A percentile compares a stretch with the other conserved stretches of the same genome.
Conservation (phyloP, 2,888 invertebrate genomes). For the Isoperla grammatica region DNA sequence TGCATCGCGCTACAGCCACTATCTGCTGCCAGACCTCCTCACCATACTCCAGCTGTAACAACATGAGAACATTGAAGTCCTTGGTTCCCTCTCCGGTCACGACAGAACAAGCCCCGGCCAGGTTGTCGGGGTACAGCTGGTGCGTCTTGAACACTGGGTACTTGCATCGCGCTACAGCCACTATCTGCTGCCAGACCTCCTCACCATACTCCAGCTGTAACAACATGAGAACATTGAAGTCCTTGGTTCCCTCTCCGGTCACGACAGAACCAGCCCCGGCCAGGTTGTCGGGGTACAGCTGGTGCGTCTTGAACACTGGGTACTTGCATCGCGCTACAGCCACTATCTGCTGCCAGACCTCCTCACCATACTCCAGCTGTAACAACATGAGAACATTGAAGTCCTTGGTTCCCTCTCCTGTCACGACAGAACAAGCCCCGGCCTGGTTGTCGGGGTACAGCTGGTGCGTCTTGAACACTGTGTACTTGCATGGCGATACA, state of each 20-base stretch:
- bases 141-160: constrained; percentile 74
- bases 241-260: constrained; percentile 55
- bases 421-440: constrained; percentile 60
- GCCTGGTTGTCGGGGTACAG: constrained; percentile 76
- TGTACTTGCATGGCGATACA: constrained; percentile 63
- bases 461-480: constrained; percentile 76
- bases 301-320: constrained; percentile 73
- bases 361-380: constrained; percentile 73
- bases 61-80: too few relatives aligned
- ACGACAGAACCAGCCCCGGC: constrained; percentile 67
- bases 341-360: constrained; percentile 67
- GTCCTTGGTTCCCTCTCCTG: constrained; percentile 58
- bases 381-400: too few relatives aligned
- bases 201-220: constrained; percentile 73
- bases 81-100: constrained; percentile 54
- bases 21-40: constrained; percentile 71
- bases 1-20: constrained; percentile 63
- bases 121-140: constrained; percentile 72
- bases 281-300: constrained; percentile 72
- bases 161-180: constrained; percentile 64
- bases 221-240: too few relatives aligned
- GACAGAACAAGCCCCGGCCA: constrained; percentile 68
- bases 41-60: constrained; percentile 68
- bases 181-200: constrained; percentile 66
- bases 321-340: constrained; percentile 65